phyloP scores from a whole-genome alignment of 2,113 vertebrate species.

The Ophthalmolycus amberensis region DNA sequence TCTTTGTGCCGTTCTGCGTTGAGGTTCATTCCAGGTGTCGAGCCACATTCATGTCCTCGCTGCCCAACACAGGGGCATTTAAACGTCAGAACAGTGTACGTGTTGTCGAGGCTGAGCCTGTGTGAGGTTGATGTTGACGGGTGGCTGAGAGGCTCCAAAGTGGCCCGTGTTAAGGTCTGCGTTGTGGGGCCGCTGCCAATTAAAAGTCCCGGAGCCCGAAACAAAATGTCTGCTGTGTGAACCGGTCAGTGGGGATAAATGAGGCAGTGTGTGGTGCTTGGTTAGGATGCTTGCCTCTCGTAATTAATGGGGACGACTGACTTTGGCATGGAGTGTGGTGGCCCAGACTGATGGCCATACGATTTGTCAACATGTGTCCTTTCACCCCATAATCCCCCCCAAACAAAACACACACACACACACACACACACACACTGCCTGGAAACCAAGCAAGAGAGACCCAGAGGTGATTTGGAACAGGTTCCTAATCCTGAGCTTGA shows the following conservation, averaged over 20 bases:
- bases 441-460: neutral
- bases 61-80: conserved; percentile 60
- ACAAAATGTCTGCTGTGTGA: conserved; percentile 78
- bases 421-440: conserved; percentile 1
- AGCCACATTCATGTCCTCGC: neutral
- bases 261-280: conserved; percentile 68
- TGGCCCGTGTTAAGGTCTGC: conserved; percentile 70
- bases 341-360: conserved; percentile 61
- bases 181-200: conserved; percentile 76
- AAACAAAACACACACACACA: conserved; percentile 1
- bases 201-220: conserved; percentile 54
- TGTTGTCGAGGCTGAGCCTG: conserved; percentile 65
- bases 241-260: conserved; percentile 65
- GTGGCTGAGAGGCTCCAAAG: conserved; percentile 75
- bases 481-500: neutral
- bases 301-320: conserved; percentile 78
- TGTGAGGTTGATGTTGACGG: conserved; percentile 74
- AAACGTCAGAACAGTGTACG: conserved; percentile 58
- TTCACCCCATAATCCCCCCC: conserved; percentile 45
- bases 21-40: conserved; percentile 54
- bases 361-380: conserved; percentile 64
- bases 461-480: neutral
- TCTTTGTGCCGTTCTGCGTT: conserved; percentile 11
- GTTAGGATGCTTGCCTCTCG: conserved; percentile 60
- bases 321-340: conserved; percentile 61